Conservation (phyloP, 2,797 vertebrate genomes). For the Lateolabrax maculatus region DNA sequence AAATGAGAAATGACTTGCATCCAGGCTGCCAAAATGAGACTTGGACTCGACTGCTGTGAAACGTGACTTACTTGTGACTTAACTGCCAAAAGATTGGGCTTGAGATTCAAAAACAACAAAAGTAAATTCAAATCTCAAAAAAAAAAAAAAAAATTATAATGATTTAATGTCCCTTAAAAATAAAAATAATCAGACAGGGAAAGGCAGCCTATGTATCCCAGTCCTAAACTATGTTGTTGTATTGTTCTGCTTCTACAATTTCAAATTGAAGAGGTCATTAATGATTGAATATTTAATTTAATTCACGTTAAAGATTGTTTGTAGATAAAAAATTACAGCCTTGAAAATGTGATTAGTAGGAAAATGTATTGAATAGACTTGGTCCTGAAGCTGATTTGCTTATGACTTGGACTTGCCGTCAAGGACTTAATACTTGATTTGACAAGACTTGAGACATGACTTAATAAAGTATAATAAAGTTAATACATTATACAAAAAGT, state of each 20-base stretch:
- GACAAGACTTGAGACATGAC: too few species aligned
- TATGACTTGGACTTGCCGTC: not conserved
- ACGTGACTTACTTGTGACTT: slow-evolving; percentile 2
- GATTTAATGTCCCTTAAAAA: not conserved
- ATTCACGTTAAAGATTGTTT: not conserved
- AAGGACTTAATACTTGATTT: not conserved
- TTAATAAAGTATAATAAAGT: too few species aligned
- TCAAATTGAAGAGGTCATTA: not conserved
- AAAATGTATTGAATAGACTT: not conserved
- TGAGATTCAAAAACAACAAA: slow-evolving; percentile 13
- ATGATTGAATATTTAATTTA: not conserved
- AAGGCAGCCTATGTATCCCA: not conserved
- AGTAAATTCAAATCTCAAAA: slow-evolving; percentile 14
- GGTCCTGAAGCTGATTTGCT: not conserved
- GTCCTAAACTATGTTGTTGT: not conserved
- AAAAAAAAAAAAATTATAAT: not conserved
- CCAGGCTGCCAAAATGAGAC: not conserved
- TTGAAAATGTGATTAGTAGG: not conserved
- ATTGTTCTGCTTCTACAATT: not conserved
- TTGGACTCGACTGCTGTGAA: slow-evolving; percentile 17
- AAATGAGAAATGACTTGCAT: slow-evolving; percentile 20
- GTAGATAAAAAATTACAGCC: not conserved
- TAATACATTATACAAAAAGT: not conserved
- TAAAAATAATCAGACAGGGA: not conserved
- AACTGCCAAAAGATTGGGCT: slow-evolving; percentile 16